Conservation (phyloP, 2,888 invertebrate species). For the Rhagonycha fulva region DNA sequence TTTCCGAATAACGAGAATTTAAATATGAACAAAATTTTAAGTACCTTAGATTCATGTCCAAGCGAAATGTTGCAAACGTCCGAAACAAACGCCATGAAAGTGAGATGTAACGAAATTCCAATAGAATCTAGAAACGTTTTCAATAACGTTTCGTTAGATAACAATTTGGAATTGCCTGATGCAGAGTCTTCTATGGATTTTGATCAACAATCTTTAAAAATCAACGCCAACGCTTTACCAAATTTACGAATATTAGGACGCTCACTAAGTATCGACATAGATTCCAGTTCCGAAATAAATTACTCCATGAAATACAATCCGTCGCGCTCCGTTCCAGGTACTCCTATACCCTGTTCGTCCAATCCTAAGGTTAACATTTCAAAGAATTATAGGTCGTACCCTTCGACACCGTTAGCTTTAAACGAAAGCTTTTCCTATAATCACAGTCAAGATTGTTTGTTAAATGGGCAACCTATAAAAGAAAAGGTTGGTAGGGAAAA, state of each 20-base stretch:
- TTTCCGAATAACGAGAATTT: constrained; percentile 65
- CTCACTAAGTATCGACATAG: constrained; percentile 39
- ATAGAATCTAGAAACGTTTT: constrained; percentile 5
- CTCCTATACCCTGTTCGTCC: constrained; percentile 62
- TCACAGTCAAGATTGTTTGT: constrained; percentile 50
- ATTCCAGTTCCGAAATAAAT: constrained; percentile 34
- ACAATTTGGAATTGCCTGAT: constrained; percentile 27
- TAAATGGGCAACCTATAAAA: constrained; percentile 53
- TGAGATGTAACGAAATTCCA: background rate
- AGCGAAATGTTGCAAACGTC: constrained; percentile 23
- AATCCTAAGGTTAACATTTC: constrained; percentile 54
- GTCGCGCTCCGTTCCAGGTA: constrained; percentile 72
- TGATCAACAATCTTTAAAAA: constrained; percentile 3
- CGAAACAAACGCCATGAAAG: constrained; percentile 25
- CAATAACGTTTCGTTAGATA: constrained; percentile 5
- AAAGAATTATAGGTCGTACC: constrained; percentile 66
- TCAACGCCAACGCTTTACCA: constrained; percentile 6
- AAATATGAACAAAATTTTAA: constrained; percentile 68
- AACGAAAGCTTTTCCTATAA: constrained; percentile 48
- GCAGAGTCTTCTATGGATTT: constrained; percentile 7
- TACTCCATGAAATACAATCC: constrained; percentile 47
- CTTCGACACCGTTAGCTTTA: constrained; percentile 69
- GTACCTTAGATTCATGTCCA: constrained; percentile 59
- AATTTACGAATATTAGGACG: constrained; percentile 17
- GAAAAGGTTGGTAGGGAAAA: constrained; percentile 27